A percentile compares a stretch with the other conserved stretches of the same genome.
Evolutionary conservation across 2,888 invertebrate species (phyloP).

Genomic region (Malacosoma neustria): DNA sequence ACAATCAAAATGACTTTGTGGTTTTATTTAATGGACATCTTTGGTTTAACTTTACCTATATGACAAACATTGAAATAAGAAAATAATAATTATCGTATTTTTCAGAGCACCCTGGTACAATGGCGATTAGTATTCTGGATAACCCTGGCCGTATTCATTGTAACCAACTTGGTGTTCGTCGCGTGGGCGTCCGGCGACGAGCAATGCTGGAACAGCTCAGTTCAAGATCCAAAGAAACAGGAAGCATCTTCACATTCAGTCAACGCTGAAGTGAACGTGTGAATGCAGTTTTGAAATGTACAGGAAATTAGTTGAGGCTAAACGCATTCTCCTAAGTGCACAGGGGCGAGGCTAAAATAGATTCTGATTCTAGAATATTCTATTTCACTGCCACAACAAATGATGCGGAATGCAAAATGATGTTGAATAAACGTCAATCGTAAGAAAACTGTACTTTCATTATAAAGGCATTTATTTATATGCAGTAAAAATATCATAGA

Average conservation of each 20-base stretch:
- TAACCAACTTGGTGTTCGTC: constrained; percentile 82
- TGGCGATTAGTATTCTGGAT: constrained; percentile 91
- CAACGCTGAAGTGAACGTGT: constrained; percentile 51
- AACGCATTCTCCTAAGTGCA: constrained; percentile 2
- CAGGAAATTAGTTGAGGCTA: neutral
- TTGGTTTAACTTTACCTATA: too few species aligned
- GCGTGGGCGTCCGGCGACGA: constrained; percentile 85
- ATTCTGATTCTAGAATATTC: too few species aligned
- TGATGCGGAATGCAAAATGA: too few species aligned
- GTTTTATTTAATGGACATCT: too few species aligned
- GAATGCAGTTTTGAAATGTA: constrained; percentile 17
- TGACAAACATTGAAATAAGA: too few species aligned
- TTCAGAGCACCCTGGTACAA: constrained; percentile 76
- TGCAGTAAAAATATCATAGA: too few species aligned
- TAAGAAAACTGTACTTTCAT: too few species aligned
- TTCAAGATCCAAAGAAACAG: constrained; percentile 42
- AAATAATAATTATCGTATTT: constrained; percentile 10
- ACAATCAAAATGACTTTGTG: too few species aligned
- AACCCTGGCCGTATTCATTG: constrained; percentile 80
- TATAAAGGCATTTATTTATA: too few species aligned
- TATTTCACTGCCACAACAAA: too few species aligned
- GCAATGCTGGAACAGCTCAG: constrained; percentile 82
- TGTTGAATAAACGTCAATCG: too few species aligned
- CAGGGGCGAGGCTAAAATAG: constrained; percentile 12
- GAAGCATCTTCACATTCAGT: constrained; percentile 37